Base-by-base conservation (phyloP, 2,113 vertebrate species). In the Saguinus midas region DNA sequence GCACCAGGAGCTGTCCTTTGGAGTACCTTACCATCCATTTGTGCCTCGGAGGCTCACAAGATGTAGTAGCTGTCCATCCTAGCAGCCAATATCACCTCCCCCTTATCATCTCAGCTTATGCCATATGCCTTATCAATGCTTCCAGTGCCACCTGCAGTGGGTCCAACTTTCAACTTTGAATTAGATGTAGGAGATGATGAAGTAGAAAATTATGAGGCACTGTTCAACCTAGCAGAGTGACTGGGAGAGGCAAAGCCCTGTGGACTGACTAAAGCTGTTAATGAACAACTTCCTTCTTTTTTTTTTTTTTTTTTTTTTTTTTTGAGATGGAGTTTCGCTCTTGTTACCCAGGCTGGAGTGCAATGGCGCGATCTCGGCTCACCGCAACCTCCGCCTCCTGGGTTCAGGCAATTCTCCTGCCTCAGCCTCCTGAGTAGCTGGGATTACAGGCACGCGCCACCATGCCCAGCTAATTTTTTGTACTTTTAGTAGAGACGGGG, bases 191-290 rank as follows among this genome's bases (percentile, higher is more conserved):
- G 99, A 97, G 99, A 99, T 66, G 99, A 99, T 90, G 99, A 99
- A 97, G 99, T 99, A 94, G 99, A 99, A 99, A 99, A 99, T 98
- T 99, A 99, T 8, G 99, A 99, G 99, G 99, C 99, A 64, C 98
- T 99, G 92, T 97, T 99, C 98, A 99, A 99, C 98, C 99, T 99
- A 9, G 99, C 99, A 37, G 99, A 99, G 98, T 99, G 99, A 94
- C 97, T 99, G 0, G 99, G 99, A 97, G 99, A 99, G 97, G 99
- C 99, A 37, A 99, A 99, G 97, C 99, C 99, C 85, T 98, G 99
- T 68, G 99, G 99, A 75, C 94, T 99, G 73, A 99, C 99, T 70
- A 99, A 99, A 98, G 99, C 99, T 0, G 99, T 99, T 87, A 99
- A 99, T 84, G 99, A 99, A 97, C 99, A 99, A 96, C 99, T 99